Percentiles rank a stretch among this genome's conserved stretches.
phyloP scores from a whole-genome alignment of 2,888 invertebrate genomes.

The Tetragonisca angustula region DNA sequence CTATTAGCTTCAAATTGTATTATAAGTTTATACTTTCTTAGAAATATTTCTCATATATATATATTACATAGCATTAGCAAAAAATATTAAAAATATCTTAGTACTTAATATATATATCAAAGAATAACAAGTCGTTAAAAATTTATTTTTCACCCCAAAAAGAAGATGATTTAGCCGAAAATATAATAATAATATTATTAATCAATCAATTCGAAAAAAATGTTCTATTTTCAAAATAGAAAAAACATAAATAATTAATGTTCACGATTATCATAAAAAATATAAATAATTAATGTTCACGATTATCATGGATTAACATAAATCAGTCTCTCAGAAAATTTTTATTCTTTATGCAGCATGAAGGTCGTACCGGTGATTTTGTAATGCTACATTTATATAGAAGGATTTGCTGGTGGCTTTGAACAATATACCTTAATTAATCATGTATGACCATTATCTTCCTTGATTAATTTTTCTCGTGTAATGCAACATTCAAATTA shows the following conservation, averaged over 20 bases:
- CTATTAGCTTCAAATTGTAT: not conserved
- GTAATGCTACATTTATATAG: not conserved
- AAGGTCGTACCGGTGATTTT: conserved; percentile 11
- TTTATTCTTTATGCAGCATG: not conserved
- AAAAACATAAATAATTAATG: conserved; percentile 32
- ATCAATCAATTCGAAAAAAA: no score
- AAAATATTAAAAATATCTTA: no score
- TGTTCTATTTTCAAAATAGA: no score
- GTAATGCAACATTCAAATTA: not conserved
- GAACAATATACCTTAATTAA: conserved; percentile 10
- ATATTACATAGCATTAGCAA: no score
- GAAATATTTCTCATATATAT: no score
- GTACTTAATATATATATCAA: no score
- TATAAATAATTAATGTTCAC: conserved; percentile 28
- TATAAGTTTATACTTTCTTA: not conserved
- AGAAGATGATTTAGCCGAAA: no score
- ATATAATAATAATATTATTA: no score
- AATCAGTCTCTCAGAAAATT: not conserved
- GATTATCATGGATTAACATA: not conserved
- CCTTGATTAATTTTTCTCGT: not conserved
- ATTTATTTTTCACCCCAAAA: no score
- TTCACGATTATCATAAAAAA: not conserved
- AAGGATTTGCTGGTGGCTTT: conserved; percentile 14
- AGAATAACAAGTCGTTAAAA: no score
- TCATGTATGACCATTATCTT: not conserved